Evolutionary conservation across 2,797 vertebrate species (phyloP).

Genomic region (Percopsis omiscomaycus): DNA sequence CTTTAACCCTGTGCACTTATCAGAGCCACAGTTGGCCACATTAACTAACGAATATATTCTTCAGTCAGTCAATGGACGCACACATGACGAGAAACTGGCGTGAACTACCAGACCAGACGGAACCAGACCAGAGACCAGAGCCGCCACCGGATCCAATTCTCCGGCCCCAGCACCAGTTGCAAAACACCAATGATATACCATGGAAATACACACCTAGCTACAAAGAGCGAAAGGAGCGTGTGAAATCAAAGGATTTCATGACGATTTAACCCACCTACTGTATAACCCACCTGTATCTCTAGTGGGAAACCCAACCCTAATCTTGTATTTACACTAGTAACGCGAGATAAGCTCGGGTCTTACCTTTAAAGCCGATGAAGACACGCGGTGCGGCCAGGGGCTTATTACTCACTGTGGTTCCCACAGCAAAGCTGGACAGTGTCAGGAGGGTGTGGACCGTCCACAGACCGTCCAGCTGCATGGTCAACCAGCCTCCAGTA

Average conservation of each 20-base stretch:
- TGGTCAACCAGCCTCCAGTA: slow-evolving; percentile 59
- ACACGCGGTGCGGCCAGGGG: slow-evolving; percentile 76
- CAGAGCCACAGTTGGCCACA: slow-evolving; percentile 34
- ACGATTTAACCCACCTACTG: too few species aligned
- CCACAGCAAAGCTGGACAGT: slow-evolving; percentile 57
- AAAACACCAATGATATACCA: slow-evolving; percentile 2
- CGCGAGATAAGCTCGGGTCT: slow-evolving; percentile 6
- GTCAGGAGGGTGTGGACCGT: slow-evolving; percentile 68
- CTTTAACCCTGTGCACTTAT: slow-evolving; percentile 35
- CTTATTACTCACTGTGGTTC: slow-evolving; percentile 64
- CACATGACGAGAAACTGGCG: slow-evolving; percentile 21
- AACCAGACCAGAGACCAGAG: neutral
- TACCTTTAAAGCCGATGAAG: slow-evolving; percentile 83
- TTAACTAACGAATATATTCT: slow-evolving; percentile 46
- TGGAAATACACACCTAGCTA: too few species aligned
- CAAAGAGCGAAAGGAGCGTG: too few species aligned
- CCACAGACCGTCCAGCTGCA: slow-evolving; percentile 72
- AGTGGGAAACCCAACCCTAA: too few species aligned
- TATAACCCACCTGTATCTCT: too few species aligned
- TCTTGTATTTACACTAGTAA: neutral
- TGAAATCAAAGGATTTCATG: too few species aligned
- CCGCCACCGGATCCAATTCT: too few species aligned
- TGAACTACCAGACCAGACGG: slow-evolving; percentile 12
- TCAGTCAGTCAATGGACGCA: slow-evolving; percentile 24
- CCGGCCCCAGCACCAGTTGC: neutral